Conservation (phyloP, 2,797 vertebrate genomes). For the Simalia tracyae region DNA sequence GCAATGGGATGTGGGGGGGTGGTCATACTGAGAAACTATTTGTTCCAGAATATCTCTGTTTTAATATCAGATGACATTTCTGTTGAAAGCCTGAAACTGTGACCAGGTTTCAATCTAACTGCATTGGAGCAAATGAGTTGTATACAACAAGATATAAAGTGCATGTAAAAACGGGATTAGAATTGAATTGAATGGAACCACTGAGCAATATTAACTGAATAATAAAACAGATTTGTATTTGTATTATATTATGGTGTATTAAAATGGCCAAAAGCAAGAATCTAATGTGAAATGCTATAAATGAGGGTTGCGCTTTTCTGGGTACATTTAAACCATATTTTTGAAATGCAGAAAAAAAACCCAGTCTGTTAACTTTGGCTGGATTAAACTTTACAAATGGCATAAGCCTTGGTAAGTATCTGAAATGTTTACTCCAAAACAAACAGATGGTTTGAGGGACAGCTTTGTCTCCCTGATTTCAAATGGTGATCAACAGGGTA, state of each 20-base stretch:
- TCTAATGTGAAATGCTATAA: too few species aligned
- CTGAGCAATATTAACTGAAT: too few species aligned
- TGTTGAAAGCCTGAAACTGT: neutral
- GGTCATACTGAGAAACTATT: neutral
- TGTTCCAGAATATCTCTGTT: neutral
- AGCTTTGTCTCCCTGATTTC: too few species aligned
- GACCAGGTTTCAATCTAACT: neutral
- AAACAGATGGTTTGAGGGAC: too few species aligned
- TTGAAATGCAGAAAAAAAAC: neutral
- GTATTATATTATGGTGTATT: too few species aligned
- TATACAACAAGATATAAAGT: neutral
- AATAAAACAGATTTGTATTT: too few species aligned
- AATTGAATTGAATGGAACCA: neutral
- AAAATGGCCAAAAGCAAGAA: too few species aligned
- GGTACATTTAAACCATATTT: neutral
- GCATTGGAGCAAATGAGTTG: neutral
- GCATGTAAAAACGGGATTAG: neutral
- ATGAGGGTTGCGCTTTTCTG: too few species aligned
- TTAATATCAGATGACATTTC: neutral
- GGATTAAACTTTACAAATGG: too few species aligned
- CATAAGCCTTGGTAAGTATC: too few species aligned
- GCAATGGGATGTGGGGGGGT: neutral
- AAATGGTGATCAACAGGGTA: too few species aligned
- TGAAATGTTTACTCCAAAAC: too few species aligned
- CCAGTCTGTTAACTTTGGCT: neutral